phyloP scores from a whole-genome alignment of 2,113 vertebrate species.

The Naja naja region DNA sequence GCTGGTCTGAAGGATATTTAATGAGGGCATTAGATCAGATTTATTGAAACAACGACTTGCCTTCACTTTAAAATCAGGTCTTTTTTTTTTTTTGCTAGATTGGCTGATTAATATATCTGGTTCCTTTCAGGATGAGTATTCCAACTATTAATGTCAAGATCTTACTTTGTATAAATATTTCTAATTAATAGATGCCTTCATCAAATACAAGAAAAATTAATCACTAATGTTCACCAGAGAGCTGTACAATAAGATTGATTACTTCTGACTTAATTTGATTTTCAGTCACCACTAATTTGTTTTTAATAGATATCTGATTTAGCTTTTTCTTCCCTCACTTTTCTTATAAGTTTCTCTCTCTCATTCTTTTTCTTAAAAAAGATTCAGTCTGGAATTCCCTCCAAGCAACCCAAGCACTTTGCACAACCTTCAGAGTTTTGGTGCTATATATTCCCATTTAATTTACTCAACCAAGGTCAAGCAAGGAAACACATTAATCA shows the following conservation, averaged over 20 bases:
- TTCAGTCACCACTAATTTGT: constrained; percentile 64
- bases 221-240: constrained; percentile 60
- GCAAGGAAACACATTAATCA: constrained; percentile 56
- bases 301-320: constrained; percentile 70
- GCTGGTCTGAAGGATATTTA: constrained; percentile 36
- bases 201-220: constrained; percentile 62
- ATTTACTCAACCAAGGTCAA: constrained; percentile 56
- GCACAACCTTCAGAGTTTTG: constrained; percentile 58
- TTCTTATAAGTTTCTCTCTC: neutral
- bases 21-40: constrained; percentile 45
- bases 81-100: constrained; percentile 35
- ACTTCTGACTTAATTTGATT: constrained; percentile 67
- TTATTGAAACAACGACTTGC: constrained; percentile 12
- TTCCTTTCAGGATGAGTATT: constrained; percentile 46
- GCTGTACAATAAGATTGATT: constrained; percentile 63
- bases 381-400: constrained; percentile 42
- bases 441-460: constrained; percentile 56
- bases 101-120: constrained; percentile 48
- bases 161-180: constrained; percentile 66
- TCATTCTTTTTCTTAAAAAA: constrained; percentile 21
- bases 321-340: constrained; percentile 46
- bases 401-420: constrained; percentile 41
- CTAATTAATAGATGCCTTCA: constrained; percentile 72
- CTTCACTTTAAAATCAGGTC: constrained; percentile 9
- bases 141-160: constrained; percentile 44